phyloP scores from a whole-genome alignment of 2,113 vertebrate genomes.

The rabbit (Oryctolagus cuniculus) region DNA sequence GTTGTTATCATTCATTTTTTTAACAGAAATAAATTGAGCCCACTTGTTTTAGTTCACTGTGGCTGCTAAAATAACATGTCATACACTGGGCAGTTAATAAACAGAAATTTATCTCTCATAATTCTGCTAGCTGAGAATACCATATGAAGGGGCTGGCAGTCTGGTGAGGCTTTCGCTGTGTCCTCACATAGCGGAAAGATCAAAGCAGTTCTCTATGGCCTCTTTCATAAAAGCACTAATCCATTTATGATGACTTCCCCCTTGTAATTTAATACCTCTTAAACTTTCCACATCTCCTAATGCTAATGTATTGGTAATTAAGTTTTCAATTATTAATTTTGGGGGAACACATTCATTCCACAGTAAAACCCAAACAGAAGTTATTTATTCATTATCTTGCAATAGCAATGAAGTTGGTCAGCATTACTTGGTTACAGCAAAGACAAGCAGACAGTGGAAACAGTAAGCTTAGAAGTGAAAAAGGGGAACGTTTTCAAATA shows the following conservation, averaged over 20 bases:
- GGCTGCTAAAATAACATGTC: neutral
- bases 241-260: neutral
- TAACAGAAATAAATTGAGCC: conserved; percentile 9
- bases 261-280: neutral
- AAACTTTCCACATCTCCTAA: neutral
- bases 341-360: neutral
- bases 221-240: neutral
- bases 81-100: neutral
- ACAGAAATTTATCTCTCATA: neutral
- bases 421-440: neutral
- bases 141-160: neutral
- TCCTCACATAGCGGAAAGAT: too few relatives aligned
- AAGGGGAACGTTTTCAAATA: neutral
- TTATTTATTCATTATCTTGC: neutral
- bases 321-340: neutral
- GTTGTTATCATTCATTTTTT: neutral
- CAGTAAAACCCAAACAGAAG: neutral
- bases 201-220: neutral
- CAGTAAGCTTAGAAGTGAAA: neutral
- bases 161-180: too few relatives aligned
- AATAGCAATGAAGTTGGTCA: neutral
- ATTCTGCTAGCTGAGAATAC: neutral
- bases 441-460: neutral
- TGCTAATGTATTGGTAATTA: neutral
- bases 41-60: neutral